These are phyloP conservation scores for Maccullochella peelii DNA, from an alignment of 2,113 vertebrate genomes.

Conservation along the genomic window DNA sequence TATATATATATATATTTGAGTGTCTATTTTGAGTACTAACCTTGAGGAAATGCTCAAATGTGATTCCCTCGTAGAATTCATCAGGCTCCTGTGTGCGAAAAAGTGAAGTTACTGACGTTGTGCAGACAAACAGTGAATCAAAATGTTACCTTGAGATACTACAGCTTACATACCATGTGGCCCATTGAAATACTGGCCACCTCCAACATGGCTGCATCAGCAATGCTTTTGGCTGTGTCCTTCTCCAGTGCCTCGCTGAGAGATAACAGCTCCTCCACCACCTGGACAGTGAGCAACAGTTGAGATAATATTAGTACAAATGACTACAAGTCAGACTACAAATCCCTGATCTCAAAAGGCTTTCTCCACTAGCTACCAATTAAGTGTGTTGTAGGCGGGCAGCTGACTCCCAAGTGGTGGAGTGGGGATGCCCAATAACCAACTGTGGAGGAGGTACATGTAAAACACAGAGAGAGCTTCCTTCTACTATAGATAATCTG, in stretches of 20 bases:
- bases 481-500: neutral
- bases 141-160: neutral
- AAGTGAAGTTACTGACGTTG: neutral
- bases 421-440: neutral
- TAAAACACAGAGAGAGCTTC: neutral
- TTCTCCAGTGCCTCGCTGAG: conserved; percentile 90
- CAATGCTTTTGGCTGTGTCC: conserved; percentile 90
- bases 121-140: neutral
- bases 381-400: neutral
- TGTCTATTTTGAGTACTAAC: conserved; percentile 74
- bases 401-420: neutral
- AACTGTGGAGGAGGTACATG: neutral
- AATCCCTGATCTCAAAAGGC: neutral
- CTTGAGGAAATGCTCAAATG: conserved; percentile 97
- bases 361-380: neutral
- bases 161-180: conserved; percentile 87
- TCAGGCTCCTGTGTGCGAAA: conserved; percentile 87
- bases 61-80: conserved; percentile 96
- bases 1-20: neutral
- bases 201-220: conserved; percentile 97
- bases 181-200: conserved; percentile 93
- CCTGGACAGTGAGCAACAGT: conserved; percentile 76
- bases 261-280: conserved; percentile 94
- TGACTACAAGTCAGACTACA: neutral
- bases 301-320: neutral